Percentiles rank a stretch among this genome's conserved stretches.
Evolutionary conservation across 2,797 vertebrate genomes (phyloP).

Genomic region (Pangasius larnaudii): DNA sequence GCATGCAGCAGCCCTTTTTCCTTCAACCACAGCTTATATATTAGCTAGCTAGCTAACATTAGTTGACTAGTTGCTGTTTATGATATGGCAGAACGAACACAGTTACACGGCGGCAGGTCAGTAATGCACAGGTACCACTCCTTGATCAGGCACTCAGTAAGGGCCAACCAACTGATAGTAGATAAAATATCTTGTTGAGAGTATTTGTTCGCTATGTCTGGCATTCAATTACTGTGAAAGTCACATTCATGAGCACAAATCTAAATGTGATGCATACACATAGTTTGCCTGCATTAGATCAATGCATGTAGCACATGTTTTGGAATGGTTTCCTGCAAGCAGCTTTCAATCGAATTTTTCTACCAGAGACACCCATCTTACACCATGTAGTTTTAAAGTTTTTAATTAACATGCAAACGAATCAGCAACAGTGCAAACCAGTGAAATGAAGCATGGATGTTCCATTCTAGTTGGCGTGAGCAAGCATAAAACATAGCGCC

Average conservation of each 20-base stretch:
- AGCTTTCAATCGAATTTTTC: neutral
- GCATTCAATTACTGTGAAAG: neutral
- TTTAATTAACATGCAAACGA: conserved; percentile 56
- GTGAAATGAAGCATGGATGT: conserved; percentile 34
- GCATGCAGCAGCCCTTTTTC: neutral
- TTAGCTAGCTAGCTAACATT: neutral
- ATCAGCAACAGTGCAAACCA: conserved; percentile 41
- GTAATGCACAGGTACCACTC: neutral
- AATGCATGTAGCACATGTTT: neutral
- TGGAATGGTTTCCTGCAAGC: neutral
- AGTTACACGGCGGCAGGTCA: neutral
- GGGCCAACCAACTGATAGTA: neutral
- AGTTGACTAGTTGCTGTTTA: neutral
- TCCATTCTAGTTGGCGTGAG: neutral
- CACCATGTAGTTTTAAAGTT: conserved; percentile 5
- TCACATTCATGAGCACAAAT: neutral
- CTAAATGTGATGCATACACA: neutral
- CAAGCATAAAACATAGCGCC: neutral
- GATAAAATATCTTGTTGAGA: neutral
- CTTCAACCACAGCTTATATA: neutral
- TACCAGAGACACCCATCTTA: conserved; percentile 12
- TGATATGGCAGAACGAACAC: neutral
- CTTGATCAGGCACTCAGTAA: neutral
- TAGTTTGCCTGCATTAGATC: neutral
- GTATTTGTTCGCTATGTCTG: neutral